These are phyloP conservation scores for Psettodes erumei DNA, from an alignment of 2,113 vertebrate species.

Conservation along the genomic window DNA sequence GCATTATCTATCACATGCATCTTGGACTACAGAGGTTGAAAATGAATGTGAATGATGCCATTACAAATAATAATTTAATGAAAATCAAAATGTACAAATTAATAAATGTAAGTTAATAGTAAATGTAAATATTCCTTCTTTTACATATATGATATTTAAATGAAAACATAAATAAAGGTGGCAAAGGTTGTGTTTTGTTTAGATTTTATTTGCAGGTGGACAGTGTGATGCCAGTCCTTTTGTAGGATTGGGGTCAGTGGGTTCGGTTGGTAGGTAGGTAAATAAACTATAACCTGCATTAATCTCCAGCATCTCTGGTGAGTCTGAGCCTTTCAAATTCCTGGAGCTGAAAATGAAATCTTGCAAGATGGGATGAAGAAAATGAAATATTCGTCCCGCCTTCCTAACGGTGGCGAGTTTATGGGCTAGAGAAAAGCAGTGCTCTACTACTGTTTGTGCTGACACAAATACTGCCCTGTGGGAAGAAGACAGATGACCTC, in stretches of 20 bases:
- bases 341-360: constrained; percentile 22
- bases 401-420: constrained; percentile 16
- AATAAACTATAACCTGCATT: constrained; percentile 5
- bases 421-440: constrained; percentile 1
- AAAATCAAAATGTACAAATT: background rate
- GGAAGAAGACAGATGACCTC: constrained; percentile 1
- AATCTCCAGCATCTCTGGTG: background rate
- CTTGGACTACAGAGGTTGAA: background rate
- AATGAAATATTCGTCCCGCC: constrained; percentile 29
- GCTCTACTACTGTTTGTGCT: background rate
- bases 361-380: constrained; percentile 35
- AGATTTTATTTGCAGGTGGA: background rate
- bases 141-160: too few species aligned
- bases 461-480: background rate
- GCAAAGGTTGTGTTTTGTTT: background rate
- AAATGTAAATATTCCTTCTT: background rate
- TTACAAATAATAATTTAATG: background rate
- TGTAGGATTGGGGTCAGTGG: background rate
- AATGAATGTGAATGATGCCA: background rate
- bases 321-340: constrained; percentile 13
- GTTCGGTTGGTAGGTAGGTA: constrained; percentile 3
- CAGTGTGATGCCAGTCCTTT: background rate
- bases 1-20: background rate
- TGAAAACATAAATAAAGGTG: too few species aligned
- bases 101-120: too few species aligned